Percentiles rank a stretch among this genome's conserved stretches.
Evolutionary conservation across 1,140 invertebrate genomes (phyloP).

Genomic region (Zaprionus ghesquierei): DNA sequence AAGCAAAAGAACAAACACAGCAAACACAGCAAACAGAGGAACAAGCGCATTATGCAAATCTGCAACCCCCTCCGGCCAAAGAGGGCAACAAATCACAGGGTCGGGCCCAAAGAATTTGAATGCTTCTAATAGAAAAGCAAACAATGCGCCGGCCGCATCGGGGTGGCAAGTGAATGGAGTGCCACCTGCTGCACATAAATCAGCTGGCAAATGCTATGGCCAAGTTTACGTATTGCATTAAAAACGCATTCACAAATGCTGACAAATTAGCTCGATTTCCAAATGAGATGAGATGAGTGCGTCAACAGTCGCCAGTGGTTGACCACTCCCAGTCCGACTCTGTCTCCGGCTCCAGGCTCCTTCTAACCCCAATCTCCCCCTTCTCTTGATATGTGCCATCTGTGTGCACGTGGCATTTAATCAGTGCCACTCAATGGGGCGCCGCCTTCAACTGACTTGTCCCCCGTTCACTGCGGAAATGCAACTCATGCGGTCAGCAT

Average conservation of each 20-base stretch:
- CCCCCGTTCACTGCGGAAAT: constrained; percentile 50
- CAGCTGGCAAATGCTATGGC: constrained; percentile 34
- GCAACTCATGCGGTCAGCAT: constrained; percentile 66
- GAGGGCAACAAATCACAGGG: constrained; percentile 37
- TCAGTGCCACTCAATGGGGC: constrained; percentile 48
- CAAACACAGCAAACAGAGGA: not conserved
- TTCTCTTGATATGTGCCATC: constrained; percentile 5
- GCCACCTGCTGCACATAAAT: constrained; percentile 67
- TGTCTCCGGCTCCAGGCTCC: constrained; percentile 12
- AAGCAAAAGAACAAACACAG: constrained; percentile 48
- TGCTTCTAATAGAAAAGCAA: constrained; percentile 66
- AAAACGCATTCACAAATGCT: constrained; percentile 41
- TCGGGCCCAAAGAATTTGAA: constrained; percentile 29
- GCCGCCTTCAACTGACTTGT: constrained; percentile 39
- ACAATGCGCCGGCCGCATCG: constrained; percentile 20
- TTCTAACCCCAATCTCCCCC: not conserved
- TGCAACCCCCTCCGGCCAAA: constrained; percentile 42
- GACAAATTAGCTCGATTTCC: constrained; percentile 24
- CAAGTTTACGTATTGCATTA: constrained; percentile 54
- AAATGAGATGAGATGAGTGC: not conserved
- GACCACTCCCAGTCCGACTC: constrained; percentile 46
- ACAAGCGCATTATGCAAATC: constrained; percentile 71
- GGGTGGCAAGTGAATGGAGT: constrained; percentile 27
- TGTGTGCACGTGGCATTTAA: constrained; percentile 52
- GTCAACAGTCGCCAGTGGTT: constrained; percentile 46